phyloP scores from a whole-genome alignment of 1,140 invertebrate genomes.

The Apis laboriosa region DNA sequence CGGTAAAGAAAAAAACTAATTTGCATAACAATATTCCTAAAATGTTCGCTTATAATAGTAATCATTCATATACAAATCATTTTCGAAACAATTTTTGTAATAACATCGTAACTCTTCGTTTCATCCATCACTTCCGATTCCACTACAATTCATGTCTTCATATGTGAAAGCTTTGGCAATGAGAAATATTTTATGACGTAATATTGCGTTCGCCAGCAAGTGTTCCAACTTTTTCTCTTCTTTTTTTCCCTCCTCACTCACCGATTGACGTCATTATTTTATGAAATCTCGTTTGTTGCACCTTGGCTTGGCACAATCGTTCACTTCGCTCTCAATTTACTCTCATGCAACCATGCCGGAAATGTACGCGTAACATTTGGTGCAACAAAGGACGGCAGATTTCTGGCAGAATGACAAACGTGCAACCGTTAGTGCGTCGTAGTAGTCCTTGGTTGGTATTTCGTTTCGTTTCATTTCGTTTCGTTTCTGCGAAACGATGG shows the following conservation, averaged over 20 bases:
- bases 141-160: background rate
- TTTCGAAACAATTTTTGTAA: background rate
- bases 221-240: background rate
- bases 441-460: background rate
- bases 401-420: constrained; percentile 55
- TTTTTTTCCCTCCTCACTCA: background rate
- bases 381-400: constrained; percentile 42
- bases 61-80: background rate
- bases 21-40: background rate
- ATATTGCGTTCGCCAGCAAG: background rate
- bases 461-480: constrained; percentile 27
- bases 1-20: background rate
- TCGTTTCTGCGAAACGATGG: constrained; percentile 7
- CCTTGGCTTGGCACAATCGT: constrained; percentile 40
- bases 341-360: constrained; percentile 3
- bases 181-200: background rate
- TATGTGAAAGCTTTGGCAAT: background rate
- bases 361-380: constrained; percentile 22
- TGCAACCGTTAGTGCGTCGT: constrained; percentile 24
- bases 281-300: constrained; percentile 44
- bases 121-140: background rate
- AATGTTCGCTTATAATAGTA: background rate
- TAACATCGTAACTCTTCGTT: background rate
- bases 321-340: constrained; percentile 29
- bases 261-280: constrained; percentile 55